Percentiles rank a stretch among this genome's conserved stretches.
Evolutionary conservation across 2,888 invertebrate species (phyloP).

Genomic region (Cloeon dipterum): DNA sequence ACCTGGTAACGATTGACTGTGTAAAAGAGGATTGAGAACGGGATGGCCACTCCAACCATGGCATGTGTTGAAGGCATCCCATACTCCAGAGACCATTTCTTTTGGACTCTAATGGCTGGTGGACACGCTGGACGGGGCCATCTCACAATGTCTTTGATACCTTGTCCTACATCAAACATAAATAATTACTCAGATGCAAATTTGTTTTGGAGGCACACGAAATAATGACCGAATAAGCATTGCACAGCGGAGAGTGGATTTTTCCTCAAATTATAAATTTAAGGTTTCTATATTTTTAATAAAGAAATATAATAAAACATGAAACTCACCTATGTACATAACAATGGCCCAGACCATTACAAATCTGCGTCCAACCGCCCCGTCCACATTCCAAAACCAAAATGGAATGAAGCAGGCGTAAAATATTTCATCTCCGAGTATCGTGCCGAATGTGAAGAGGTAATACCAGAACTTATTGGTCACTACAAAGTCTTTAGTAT

Average conservation of each 20-base stretch:
- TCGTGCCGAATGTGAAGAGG: conserved; percentile 62
- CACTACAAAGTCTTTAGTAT: conserved; percentile 26
- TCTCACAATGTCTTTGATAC: conserved; percentile 63
- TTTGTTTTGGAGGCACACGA: too few species aligned
- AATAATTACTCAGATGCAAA: too few species aligned
- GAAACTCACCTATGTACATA: conserved; percentile 53
- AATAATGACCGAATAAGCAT: too few species aligned
- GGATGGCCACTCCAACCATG: conserved; percentile 73
- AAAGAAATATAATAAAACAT: conserved; percentile 2
- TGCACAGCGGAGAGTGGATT: too few species aligned
- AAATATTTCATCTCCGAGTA: conserved; percentile 74
- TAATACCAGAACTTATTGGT: conserved; percentile 63
- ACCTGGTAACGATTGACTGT: conserved; percentile 56
- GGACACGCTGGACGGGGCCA: conserved; percentile 68
- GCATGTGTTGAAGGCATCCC: conserved; percentile 93
- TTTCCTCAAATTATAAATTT: background rate
- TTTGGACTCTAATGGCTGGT: conserved; percentile 61
- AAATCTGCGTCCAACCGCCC: conserved; percentile 59
- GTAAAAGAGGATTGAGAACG: conserved; percentile 60
- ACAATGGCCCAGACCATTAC: conserved; percentile 59
- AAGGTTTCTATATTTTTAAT: background rate
- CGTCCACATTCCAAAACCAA: conserved; percentile 88
- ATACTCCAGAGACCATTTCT: conserved; percentile 76
- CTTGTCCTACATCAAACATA: conserved; percentile 68
- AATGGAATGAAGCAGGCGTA: conserved; percentile 81